Evolutionary conservation across 2,797 vertebrate species (phyloP), one percentile per base, ranked within the genome.

Genomic region (Danio jaintianensis): DNA sequence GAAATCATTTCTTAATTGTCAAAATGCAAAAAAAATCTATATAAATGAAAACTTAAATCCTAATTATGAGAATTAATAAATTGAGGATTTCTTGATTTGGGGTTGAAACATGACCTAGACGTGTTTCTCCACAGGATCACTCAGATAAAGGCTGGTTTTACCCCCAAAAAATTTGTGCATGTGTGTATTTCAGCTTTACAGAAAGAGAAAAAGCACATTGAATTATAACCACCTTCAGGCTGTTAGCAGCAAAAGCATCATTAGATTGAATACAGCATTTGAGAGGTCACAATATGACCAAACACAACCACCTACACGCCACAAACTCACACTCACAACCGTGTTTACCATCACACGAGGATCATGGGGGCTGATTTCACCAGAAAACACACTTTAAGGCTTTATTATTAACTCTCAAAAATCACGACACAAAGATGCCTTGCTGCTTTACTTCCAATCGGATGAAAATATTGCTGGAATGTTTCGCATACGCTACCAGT

Each of bases 291-390:
- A 50, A n/a, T 15, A 61, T 47, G 15, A 43, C 11, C 62, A 69
- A 61, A 45, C 20, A 45, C 48, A 22, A 40, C 8, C 58, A 55
- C n/a, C 12, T 52, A 22, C 50, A 66, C 67, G 6, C 22, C 42
- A 70, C 67, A 68, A 55, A 63, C 58, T 45, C 69, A 43, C 43
- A 76, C 38, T 47, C 43, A 8, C 7, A 52, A 75, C 16, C 3
- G 59, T 38, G 7, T 20, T 59, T 68, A 13, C 16, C 9, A 10
- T 61, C 53, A 6, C 22, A 52, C 45, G 0, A 66, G 70, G 53
- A 61, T 47, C n/a, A 69, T 56, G 71, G 80, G 78, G 86, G 75
- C 83, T 88, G 85, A 86, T 85, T 88, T 84, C 82, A 78, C n/a
- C 66, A 4, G 7, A 59, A 43, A 87, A 74, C 82, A 87, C 84